Base-by-base conservation (phyloP, 1,140 invertebrate species). In the Maconellicoccus hirsutus region DNA sequence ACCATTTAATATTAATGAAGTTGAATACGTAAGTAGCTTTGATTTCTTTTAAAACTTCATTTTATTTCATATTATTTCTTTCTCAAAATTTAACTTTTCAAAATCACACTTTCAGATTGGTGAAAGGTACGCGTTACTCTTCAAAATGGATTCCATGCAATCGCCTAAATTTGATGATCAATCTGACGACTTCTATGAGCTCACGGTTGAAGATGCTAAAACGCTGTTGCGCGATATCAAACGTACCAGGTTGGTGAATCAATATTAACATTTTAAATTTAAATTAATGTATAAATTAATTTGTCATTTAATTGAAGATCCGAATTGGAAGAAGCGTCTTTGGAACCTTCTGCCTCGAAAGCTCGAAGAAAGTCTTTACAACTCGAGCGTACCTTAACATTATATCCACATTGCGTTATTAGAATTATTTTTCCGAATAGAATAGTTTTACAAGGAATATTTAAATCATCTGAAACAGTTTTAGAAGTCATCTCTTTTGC, bases 111-210 rank as follows among this genome's bases (percentile, higher is more conserved):
- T 66, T 25, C 52, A 66, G 61, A 25, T 66, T 16, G 61, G 61
- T 10, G 61, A 66, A 10, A 66, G 61, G 25, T 66, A 66, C 16
- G 61, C 61, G 21, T 66, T 66, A 25, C 2, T 66, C 3, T 66
- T 66, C 16, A 23, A 66, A 25, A 26, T 66, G 3, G 61, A 66
- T 66, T 22, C 61, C 22, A 16, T 66, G 3, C 61, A 23, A 66
- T 66, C 61, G 4, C 61, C 61, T 10, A 66, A 23, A 66, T 66
- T 66, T 70, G 83, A 87, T 72, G 88, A 91, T 71, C 77, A 90
- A 29, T 86, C 89, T 16, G 91, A 94, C 79, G 88, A 88, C 74
- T 94, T 94, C 77, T 95, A 89, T 80, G 89, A 92, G 72, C 77
- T 93, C 19, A 91, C 89, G 22, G 81, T 90, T 22, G 83, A 87